A percentile compares a stretch with the other conserved stretches of the same genome.
phyloP scores from a whole-genome alignment of 1,140 invertebrate species.

The Drosophila parvula region DNA sequence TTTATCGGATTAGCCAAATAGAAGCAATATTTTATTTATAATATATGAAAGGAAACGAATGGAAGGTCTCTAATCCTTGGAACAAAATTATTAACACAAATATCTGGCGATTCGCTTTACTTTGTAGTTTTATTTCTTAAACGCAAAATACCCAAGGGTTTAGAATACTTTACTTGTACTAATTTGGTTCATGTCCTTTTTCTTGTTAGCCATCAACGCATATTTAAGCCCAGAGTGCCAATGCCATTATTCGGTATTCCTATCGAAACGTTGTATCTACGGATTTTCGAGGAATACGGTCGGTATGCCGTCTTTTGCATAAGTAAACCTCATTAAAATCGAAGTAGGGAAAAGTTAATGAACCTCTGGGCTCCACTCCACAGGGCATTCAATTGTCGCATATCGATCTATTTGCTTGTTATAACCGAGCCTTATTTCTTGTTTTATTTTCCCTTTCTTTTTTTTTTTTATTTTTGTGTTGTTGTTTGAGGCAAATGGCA shows the following conservation, averaged over 20 bases:
- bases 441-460: constrained; percentile 12
- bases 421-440: neutral
- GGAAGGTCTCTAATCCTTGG: no score
- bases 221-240: no score
- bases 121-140: neutral
- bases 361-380: neutral
- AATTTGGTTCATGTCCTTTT: neutral
- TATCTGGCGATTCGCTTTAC: rapidly evolving
- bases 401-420: constrained; percentile 12
- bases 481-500: constrained; percentile 49
- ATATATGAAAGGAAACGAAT: no score
- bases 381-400: constrained; percentile 29
- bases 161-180: neutral
- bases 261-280: no score
- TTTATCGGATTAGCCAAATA: no score
- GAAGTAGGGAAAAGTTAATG: constrained; percentile 1
- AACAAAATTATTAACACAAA: neutral
- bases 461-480: constrained; percentile 1
- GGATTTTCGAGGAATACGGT: neutral
- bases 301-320: neutral
- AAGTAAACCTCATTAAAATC: constrained; percentile 10
- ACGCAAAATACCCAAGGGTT: neutral
- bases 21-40: no score
- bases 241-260: neutral
- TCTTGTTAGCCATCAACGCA: no score